Base-by-base conservation (phyloP, 2,113 vertebrate species). In the Melanocharis versteri region DNA sequence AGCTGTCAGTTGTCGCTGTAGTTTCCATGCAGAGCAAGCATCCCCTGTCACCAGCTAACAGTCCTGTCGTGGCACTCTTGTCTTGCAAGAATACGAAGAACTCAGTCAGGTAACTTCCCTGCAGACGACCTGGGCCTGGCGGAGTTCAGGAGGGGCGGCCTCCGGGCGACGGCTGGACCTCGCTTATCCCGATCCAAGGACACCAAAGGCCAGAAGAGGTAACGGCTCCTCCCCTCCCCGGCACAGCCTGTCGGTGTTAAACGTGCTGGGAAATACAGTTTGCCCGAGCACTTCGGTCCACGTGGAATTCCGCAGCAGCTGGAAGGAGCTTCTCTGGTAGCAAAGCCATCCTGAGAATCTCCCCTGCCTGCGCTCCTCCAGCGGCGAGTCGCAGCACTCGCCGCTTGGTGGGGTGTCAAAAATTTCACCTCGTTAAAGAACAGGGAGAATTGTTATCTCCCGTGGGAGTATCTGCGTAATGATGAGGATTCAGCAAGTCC, bases 121-220 rank as follows among this genome's bases (percentile, higher is more conserved):
- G 98, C 98, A 39, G 98, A 98, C 53, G 98, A 98, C 37, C 98
- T 98, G 77, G 99, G 99, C 26, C 93, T 98, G 40, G 97, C 98
- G 8, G 98, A 98, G 94, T 99, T 99, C 81, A 98, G 97, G 82
- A 98, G 99, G 98, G 99, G 99, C 2, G 99, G 99, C 0, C 98
- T 99, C n/a, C 98, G 99, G n/a, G 98, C 99, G 1, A 99, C 99
- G 33, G 99, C 99, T 19, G 99, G 99, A 37, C 99, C 99, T 54
- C 98, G 99, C 65, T 97, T 99, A 20, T 98, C 99, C 83, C 98
- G 99, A 58, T 98, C 98, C 33, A 99, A 98, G 79, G 99, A 99
- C 57, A 94, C 98, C 44, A 98, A 98, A 53, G 98, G 97, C 82
- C 98, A 98, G 65, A 98, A 98, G 89, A 97, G 97, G 98, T 98